Conservation (phyloP, 2,113 vertebrate genomes). For the Brachyistius frenatus region DNA sequence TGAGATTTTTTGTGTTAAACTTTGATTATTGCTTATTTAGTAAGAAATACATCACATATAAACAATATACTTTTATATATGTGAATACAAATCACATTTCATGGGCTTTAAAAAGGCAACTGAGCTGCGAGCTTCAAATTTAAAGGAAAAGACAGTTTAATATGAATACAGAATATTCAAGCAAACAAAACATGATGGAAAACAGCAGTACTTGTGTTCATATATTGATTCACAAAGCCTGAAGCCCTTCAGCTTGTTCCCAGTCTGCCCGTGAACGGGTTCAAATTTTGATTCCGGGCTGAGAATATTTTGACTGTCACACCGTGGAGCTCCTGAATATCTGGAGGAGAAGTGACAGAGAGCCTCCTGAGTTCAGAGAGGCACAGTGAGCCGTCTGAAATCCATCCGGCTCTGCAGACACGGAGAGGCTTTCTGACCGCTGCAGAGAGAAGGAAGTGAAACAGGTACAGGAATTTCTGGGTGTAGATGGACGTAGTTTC, state of each 20-base stretch:
- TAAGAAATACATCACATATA: too few species aligned
- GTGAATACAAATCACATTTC: too few species aligned
- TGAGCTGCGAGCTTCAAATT: too few species aligned
- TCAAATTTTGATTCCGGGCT: neutral
- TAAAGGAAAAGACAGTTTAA: too few species aligned
- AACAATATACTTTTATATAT: too few species aligned
- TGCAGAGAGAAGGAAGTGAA: neutral
- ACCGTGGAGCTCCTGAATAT: too few species aligned
- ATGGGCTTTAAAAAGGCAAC: too few species aligned
- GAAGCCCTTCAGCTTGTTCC: neutral
- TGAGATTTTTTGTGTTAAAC: too few species aligned
- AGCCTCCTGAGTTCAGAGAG: neutral
- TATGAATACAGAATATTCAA: too few species aligned
- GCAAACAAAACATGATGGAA: too few species aligned
- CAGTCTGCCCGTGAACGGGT: neutral
- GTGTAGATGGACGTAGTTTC: neutral
- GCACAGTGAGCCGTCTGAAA: neutral
- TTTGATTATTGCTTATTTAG: too few species aligned
- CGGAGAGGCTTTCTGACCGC: neutral
- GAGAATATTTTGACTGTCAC: neutral
- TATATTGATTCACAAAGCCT: neutral
- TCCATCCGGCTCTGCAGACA: neutral
- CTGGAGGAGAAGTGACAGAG: neutral
- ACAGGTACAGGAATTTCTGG: neutral
- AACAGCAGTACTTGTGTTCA: too few species aligned